Percentiles rank a stretch among this genome's conserved stretches.
Conservation (phyloP, 2,113 vertebrate species). For the Hiodon alosoides region DNA sequence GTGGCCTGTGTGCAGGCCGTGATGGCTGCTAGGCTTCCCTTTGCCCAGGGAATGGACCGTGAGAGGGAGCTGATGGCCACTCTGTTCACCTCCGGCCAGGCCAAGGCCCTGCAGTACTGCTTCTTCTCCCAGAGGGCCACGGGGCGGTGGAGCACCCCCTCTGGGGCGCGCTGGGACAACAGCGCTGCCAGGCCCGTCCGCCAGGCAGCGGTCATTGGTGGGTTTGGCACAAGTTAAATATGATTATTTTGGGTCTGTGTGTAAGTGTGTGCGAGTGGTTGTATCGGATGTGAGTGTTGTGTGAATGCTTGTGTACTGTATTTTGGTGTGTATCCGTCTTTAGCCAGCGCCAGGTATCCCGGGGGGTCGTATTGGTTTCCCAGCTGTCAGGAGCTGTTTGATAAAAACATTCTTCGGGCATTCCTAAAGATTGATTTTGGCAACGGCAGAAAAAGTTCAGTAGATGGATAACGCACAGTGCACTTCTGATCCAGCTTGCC, state of each 20-base stretch:
- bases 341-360: background rate
- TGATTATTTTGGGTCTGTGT: too few species aligned
- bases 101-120: slow-evolving; percentile 74
- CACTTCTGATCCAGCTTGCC: too few species aligned
- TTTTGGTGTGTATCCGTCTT: too few species aligned
- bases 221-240: background rate
- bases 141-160: slow-evolving; percentile 67
- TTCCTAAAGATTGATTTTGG: too few species aligned
- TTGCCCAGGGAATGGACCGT: slow-evolving; percentile 57
- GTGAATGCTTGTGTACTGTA: too few species aligned
- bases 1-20: slow-evolving; percentile 75
- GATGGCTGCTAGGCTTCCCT: slow-evolving; percentile 66
- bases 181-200: slow-evolving; percentile 56
- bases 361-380: background rate
- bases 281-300: too few species aligned
- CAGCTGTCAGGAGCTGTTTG: too few species aligned
- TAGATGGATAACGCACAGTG: too few species aligned
- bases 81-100: slow-evolving; percentile 73
- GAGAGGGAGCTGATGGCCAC: slow-evolving; percentile 66
- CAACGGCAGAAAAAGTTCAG: too few species aligned
- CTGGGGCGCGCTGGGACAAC: slow-evolving; percentile 72
- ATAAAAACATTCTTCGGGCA: too few species aligned
- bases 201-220: slow-evolving; percentile 78
- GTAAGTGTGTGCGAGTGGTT: background rate
- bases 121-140: slow-evolving; percentile 76